Evolutionary conservation across 2,113 vertebrate genomes (phyloP).

Genomic region (Haemorhous mexicanus): DNA sequence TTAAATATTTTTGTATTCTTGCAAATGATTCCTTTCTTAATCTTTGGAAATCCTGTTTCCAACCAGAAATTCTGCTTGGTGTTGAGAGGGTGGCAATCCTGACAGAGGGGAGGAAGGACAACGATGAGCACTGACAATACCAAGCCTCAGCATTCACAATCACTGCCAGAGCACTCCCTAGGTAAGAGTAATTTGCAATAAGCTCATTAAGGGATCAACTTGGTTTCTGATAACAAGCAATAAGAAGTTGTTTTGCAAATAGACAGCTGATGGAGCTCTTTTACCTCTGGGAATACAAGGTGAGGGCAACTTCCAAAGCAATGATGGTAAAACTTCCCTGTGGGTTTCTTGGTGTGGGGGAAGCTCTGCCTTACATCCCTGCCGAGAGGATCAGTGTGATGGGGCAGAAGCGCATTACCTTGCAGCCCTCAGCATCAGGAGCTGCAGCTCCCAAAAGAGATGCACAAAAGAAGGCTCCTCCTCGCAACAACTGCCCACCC

Average conservation of each 20-base stretch:
- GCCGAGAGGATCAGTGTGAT: background rate
- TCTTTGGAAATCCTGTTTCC: background rate
- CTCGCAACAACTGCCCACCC: background rate
- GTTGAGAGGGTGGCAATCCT: background rate
- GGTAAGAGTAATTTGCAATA: background rate
- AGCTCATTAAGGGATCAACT: background rate
- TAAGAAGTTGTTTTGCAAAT: background rate
- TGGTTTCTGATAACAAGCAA: background rate
- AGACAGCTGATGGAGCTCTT: background rate
- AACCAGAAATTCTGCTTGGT: background rate
- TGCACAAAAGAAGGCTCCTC: background rate
- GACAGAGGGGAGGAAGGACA: background rate
- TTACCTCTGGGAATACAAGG: background rate
- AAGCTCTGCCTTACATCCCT: background rate
- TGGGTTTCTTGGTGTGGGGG: background rate
- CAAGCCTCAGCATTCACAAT: background rate
- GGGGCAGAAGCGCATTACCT: background rate
- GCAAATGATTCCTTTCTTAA: background rate
- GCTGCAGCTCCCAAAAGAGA: background rate
- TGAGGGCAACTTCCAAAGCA: background rate
- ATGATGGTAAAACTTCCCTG: background rate
- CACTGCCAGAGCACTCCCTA: background rate
- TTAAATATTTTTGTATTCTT: background rate
- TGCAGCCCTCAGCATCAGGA: background rate
- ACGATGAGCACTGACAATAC: background rate